Base-by-base conservation (phyloP, 2,888 invertebrate genomes). In the Apamea anceps region DNA sequence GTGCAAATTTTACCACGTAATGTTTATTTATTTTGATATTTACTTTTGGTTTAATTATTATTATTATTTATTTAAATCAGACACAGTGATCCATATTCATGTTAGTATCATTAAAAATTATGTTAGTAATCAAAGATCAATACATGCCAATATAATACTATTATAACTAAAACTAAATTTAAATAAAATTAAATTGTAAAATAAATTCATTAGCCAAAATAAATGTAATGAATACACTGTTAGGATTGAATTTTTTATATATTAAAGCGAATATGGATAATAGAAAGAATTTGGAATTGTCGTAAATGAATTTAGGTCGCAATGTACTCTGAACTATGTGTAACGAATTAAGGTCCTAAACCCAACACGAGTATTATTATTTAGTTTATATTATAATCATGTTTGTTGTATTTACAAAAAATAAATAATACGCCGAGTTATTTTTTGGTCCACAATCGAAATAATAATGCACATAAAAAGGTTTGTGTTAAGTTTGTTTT, bases 1-100 rank as follows among this genome's bases (percentile, higher is more conserved):
- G 71, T 79, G 82, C 77, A 83, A 62, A 84, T 84, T 85, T 82
- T 84, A 87, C 85, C 75, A 80, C 72, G 45, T 48, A 54, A 45
- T 32, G 48, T 63, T 42, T 79, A 60, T 51, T 63, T 63, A 32
- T 68, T 51, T 70, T 48, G 2, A 21, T 62, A 15, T 75, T 80
- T 62, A 60, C 32, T 67, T 75, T 67, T n/a, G 10, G n/a, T 37
- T 37, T 10, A 6, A n/a, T n/a, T n/a, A n/a, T n/a, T n/a, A n/a
- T n/a, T n/a, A n/a, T n/a, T n/a, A n/a, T n/a, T n/a, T n/a, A n/a
- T n/a, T n/a, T n/a, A n/a, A n/a, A n/a, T n/a, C n/a, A n/a, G n/a
- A n/a, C n/a, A n/a, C n/a, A n/a, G n/a, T n/a, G n/a, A n/a, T n/a
- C n/a, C n/a, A n/a, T n/a, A n/a, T n/a, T n/a, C n/a, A n/a, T n/a